phyloP scores from a whole-genome alignment of 2,888 invertebrate genomes.

The Drepana falcataria region DNA sequence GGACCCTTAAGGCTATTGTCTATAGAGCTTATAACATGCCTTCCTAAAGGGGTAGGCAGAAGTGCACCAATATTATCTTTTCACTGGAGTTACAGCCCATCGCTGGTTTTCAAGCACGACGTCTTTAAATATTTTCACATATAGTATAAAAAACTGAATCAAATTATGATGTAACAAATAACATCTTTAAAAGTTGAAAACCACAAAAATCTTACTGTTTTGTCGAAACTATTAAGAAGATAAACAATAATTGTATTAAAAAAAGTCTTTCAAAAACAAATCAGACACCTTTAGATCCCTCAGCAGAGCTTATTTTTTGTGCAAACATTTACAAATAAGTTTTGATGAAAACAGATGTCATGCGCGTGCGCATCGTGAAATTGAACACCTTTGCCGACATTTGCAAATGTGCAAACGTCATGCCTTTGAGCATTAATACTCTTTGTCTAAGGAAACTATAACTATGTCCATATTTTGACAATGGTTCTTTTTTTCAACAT shows the following conservation, averaged over 20 bases:
- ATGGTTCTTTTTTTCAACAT: too few species aligned
- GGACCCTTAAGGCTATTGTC: too few species aligned
- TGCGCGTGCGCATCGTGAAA: constrained; percentile 48
- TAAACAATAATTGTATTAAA: constrained; percentile 12
- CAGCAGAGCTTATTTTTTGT: constrained; percentile 35
- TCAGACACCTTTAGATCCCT: constrained; percentile 41
- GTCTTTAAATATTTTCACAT: too few species aligned
- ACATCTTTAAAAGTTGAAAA: not conserved
- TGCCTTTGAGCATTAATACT: not conserved
- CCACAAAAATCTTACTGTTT: not conserved
- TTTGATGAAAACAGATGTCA: constrained; percentile 49
- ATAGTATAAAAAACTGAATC: too few species aligned
- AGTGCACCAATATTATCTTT: too few species aligned
- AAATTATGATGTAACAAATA: too few species aligned
- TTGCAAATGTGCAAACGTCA: constrained; percentile 36
- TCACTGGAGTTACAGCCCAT: too few species aligned
- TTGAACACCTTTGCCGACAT: constrained; percentile 62
- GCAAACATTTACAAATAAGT: constrained; percentile 36
- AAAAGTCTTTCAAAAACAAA: constrained; percentile 21
- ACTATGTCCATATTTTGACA: too few species aligned
- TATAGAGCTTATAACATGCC: too few species aligned
- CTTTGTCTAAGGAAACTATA: not conserved
- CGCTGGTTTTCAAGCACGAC: too few species aligned
- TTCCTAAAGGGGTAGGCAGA: too few species aligned
- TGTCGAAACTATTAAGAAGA: constrained; percentile 6